Percentiles rank a stretch among this genome's conserved stretches.
phyloP scores from a whole-genome alignment of 1,140 invertebrate genomes.

The Fragariocoptes setiger region DNA sequence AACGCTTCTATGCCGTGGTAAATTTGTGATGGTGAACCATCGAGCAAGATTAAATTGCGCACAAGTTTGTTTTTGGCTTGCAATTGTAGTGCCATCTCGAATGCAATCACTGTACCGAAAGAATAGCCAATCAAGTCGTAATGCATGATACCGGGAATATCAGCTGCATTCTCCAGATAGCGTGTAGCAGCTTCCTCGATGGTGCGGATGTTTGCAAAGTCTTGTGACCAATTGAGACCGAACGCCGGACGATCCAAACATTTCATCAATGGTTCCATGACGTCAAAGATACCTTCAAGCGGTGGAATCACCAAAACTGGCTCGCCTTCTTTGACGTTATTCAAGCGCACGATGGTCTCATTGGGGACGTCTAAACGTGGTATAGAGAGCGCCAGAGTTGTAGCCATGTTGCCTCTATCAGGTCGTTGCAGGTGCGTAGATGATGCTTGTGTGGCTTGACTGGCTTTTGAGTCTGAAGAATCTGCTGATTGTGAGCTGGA shows the following conservation, averaged over 20 bases:
- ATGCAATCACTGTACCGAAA: constrained; percentile 59
- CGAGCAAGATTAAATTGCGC: constrained; percentile 28
- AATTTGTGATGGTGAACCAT: constrained; percentile 70
- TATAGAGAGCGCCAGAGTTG: constrained; percentile 2
- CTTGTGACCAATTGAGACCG: constrained; percentile 52
- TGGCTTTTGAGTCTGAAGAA: too few relatives aligned
- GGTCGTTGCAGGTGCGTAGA: too few relatives aligned
- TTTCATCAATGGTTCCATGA: constrained; percentile 31
- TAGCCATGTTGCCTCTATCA: too few relatives aligned
- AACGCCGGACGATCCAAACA: constrained; percentile 41
- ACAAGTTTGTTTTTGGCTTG: constrained; percentile 26
- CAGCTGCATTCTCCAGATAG: constrained; percentile 26
- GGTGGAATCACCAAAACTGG: constrained; percentile 51
- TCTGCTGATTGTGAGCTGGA: too few relatives aligned
- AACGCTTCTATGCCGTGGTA: constrained; percentile 25
- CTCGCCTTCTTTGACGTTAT: constrained; percentile 15
- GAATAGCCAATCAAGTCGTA: constrained; percentile 71
- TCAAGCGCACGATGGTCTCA: constrained; percentile 19
- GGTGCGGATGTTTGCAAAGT: constrained; percentile 25
- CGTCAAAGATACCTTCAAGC: constrained; percentile 50
- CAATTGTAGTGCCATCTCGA: constrained; percentile 60
- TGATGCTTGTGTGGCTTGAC: too few relatives aligned
- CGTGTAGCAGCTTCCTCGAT: constrained; percentile 38
- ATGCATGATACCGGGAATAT: background rate
- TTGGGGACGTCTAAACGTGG: constrained; percentile 16